Evolutionary conservation across 2,888 invertebrate species (phyloP).

Genomic region (Xylota segnis): DNA sequence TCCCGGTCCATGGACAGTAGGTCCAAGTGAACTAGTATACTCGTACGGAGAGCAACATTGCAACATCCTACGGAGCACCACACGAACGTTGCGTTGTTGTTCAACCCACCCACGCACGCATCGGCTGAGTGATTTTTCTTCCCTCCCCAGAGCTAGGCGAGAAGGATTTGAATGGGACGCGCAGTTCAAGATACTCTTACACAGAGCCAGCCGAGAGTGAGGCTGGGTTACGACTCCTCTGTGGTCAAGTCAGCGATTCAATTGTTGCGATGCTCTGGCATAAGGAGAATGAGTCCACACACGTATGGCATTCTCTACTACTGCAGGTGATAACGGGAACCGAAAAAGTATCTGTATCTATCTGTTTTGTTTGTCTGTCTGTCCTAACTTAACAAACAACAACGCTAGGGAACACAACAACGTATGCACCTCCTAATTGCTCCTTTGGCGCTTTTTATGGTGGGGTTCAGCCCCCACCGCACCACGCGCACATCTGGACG

Average conservation of each 20-base stretch:
- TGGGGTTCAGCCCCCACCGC: conserved; percentile 15
- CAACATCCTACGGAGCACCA: conserved; percentile 66
- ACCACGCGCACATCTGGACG: conserved; percentile 54
- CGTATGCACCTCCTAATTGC: conserved; percentile 84
- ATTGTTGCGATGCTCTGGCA: conserved; percentile 60
- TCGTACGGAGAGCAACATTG: conserved; percentile 57
- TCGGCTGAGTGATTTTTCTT: conserved; percentile 75
- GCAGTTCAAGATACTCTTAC: conserved; percentile 37
- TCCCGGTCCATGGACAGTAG: conserved; percentile 24
- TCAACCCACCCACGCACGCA: conserved; percentile 75
- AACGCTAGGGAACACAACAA: conserved; percentile 81
- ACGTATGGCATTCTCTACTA: conserved; percentile 34
- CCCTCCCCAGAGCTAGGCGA: conserved; percentile 28
- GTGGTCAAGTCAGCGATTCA: conserved; percentile 74
- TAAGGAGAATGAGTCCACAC: conserved; percentile 38
- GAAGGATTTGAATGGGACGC: conserved; percentile 60
- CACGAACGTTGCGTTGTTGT: conserved; percentile 72
- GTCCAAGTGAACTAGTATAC: conserved; percentile 34
- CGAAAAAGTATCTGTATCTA: conserved; percentile 53
- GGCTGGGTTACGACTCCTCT: conserved; percentile 59
- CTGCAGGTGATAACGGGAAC: conserved; percentile 77
- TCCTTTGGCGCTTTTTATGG: conserved; percentile 79
- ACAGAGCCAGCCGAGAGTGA: background rate
- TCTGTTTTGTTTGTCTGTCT: conserved; percentile 65
- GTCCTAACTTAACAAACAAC: conserved; percentile 62